Percentiles rank a stretch among this genome's conserved stretches.
phyloP scores from a whole-genome alignment of 1,140 invertebrate species.

The Tetraneura akinire region DNA sequence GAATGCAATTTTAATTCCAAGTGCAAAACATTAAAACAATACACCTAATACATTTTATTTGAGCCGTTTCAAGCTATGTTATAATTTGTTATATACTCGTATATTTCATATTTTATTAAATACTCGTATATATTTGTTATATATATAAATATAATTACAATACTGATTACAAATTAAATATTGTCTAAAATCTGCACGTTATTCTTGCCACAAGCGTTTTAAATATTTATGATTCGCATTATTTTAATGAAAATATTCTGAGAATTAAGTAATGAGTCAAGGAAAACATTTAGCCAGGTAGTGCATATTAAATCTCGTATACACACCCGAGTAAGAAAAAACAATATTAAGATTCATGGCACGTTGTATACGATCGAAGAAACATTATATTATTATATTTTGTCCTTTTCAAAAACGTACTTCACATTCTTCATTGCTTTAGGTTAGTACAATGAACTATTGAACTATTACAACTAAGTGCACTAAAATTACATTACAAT shows the following conservation, averaged over 20 bases:
- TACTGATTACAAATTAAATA: not conserved
- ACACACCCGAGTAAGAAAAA: not conserved
- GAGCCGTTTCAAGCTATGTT: too few relatives aligned
- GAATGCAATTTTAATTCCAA: too few relatives aligned
- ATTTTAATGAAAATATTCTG: constrained; percentile 11
- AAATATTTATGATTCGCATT: not conserved
- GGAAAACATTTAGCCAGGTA: constrained; percentile 31
- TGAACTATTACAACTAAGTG: constrained; percentile 2
- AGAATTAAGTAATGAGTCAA: constrained; percentile 31
- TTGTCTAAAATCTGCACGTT: not conserved
- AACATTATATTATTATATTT: not conserved
- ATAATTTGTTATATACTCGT: too few relatives aligned
- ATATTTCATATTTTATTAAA: too few relatives aligned
- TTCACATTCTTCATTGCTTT: constrained; percentile 16
- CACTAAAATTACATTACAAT: not conserved
- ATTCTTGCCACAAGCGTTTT: not conserved
- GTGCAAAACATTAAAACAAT: too few relatives aligned
- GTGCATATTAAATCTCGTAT: not conserved
- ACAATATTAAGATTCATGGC: constrained; percentile 12
- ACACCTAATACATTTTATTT: too few relatives aligned
- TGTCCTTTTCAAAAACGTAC: not conserved
- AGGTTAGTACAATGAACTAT: not conserved
- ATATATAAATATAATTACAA: not conserved
- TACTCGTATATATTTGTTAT: not conserved
- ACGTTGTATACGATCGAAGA: constrained; percentile 2